Conservation (phyloP, 2,888 invertebrate species). For the Empis stercorea region DNA sequence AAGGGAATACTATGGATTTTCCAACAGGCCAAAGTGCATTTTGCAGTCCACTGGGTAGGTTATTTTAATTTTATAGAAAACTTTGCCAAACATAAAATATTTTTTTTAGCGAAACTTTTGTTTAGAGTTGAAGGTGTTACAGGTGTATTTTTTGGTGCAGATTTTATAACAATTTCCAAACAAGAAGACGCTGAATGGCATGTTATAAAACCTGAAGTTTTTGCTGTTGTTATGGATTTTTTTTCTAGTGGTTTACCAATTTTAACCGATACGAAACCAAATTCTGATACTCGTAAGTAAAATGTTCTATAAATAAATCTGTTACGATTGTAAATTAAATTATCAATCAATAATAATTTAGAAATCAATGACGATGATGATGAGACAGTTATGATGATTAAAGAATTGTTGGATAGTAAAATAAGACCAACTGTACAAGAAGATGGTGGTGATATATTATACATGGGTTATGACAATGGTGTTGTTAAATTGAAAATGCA, state of each 20-base stretch:
- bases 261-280: conserved; percentile 60
- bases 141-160: conserved; percentile 87
- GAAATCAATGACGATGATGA: conserved; percentile 83
- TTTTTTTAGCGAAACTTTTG: conserved; percentile 58
- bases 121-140: conserved; percentile 94
- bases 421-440: conserved; percentile 99
- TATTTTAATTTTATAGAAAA: no score
- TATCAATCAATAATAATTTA: no score
- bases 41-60: conserved; percentile 76
- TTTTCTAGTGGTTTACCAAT: conserved; percentile 86
- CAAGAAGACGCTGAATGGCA: conserved; percentile 88
- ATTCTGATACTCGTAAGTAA: conserved; percentile 56
- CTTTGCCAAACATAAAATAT: no score
- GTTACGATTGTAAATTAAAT: no score
- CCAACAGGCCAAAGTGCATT: conserved; percentile 65
- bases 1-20: conserved; percentile 85
- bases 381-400: conserved; percentile 96
- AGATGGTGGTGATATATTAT: conserved; percentile 96
- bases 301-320: no score
- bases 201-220: conserved; percentile 89
- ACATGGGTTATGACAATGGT: conserved; percentile 84
- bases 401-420: conserved; percentile 90
- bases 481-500: conserved; percentile 84
- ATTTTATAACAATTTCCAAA: conserved; percentile 95
- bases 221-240: conserved; percentile 97